Percentiles rank a stretch among this genome's conserved stretches.
These are phyloP conservation scores for Pyrochroa serraticornis DNA, from an alignment of 2,888 invertebrate genomes.

Conservation along the genomic window DNA sequence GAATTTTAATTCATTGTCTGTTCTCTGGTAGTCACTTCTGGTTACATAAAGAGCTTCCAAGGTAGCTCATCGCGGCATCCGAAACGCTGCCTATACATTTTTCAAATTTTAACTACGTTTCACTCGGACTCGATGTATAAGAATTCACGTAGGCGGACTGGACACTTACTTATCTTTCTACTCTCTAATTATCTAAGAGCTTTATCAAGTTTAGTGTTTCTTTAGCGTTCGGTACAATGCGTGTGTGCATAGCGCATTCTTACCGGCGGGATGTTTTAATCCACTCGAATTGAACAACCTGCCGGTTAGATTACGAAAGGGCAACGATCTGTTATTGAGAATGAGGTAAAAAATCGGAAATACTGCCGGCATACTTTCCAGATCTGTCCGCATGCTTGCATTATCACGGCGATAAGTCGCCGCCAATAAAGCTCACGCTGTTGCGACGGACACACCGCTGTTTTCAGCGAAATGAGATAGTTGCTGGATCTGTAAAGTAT, in stretches of 20 bases:
- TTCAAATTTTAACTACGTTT: conserved; percentile 42
- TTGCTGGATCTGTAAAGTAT: too few relatives aligned
- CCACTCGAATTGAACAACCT: conserved; percentile 42
- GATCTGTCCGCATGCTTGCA: not conserved
- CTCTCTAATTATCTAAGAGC: conserved; percentile 56
- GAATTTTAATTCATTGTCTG: conserved; percentile 51
- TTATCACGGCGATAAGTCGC: too few relatives aligned
- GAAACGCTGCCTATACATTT: conserved; percentile 40
- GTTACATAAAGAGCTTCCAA: conserved; percentile 41
- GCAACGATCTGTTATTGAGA: conserved; percentile 38
- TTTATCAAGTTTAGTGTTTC: conserved; percentile 53
- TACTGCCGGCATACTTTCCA: not conserved
- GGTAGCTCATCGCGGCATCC: conserved; percentile 40
- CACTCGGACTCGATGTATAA: conserved; percentile 24
- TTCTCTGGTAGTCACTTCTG: conserved; percentile 45
- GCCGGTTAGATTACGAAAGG: conserved; percentile 43
- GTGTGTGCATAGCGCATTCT: conserved; percentile 43
- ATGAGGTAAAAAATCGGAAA: conserved; percentile 27
- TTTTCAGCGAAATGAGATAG: too few relatives aligned
- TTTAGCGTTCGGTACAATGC: conserved; percentile 41
- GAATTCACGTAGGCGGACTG: conserved; percentile 44
- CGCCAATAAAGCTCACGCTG: too few relatives aligned
- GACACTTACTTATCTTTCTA: conserved; percentile 52
- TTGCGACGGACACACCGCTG: not conserved
- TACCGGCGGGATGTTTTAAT: conserved; percentile 42